phyloP scores from a whole-genome alignment of 2,797 vertebrate genomes.

The Parauchenoglanis punctatus region DNA sequence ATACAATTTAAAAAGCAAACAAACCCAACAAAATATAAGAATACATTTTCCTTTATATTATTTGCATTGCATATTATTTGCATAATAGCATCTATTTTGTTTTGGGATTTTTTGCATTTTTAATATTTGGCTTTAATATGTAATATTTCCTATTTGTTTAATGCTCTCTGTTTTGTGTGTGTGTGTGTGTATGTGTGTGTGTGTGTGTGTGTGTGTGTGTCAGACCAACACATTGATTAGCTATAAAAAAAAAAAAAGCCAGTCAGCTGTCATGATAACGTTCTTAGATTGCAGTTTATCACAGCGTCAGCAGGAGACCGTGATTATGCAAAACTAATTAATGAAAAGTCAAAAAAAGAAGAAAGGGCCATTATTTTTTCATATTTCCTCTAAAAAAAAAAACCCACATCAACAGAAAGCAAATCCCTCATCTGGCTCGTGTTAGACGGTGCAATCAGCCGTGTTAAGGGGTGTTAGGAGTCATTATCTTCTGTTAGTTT shows the following conservation, averaged over 20 bases:
- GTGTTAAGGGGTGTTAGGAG: conserved; percentile 8
- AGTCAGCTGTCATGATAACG: conserved; percentile 28
- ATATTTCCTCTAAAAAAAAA: not conserved
- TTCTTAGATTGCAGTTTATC: not conserved
- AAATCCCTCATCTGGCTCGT: not conserved
- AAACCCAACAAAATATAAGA: not conserved
- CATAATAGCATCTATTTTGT: no score
- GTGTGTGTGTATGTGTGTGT: not conserved
- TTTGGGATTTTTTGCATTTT: no score
- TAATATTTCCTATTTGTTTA: not conserved
- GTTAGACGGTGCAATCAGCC: not conserved
- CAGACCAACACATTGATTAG: conserved; percentile 41
- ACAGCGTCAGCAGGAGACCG: not conserved
- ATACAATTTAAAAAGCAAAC: no score
- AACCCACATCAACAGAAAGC: not conserved
- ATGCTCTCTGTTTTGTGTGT: not conserved
- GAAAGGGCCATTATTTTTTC: not conserved
- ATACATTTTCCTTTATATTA: not conserved
- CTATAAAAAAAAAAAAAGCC: conserved; percentile 25
- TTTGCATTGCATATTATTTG: not conserved
- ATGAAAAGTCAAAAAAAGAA: not conserved
- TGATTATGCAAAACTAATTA: conserved; percentile 21
- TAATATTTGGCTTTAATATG: not conserved
- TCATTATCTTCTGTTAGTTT: conserved; percentile 22
- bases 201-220: not conserved